These are phyloP conservation scores for Morphnarchus princeps DNA, from an alignment of 2,113 vertebrate species.

Conservation along the genomic window DNA sequence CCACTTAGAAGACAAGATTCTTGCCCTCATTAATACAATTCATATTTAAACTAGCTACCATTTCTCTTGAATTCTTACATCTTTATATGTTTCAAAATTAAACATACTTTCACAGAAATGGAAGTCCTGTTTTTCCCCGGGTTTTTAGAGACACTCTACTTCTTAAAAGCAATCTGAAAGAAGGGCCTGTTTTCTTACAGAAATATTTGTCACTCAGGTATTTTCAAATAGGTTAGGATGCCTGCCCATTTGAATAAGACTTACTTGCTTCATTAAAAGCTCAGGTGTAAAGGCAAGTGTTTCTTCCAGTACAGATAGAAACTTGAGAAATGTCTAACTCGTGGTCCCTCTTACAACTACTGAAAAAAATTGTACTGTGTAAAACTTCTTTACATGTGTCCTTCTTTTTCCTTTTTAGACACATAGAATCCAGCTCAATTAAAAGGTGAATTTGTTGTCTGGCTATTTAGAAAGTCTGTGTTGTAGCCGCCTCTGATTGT, in stretches of 20 bases:
- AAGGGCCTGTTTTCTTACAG: not conserved
- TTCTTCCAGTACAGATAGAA: not conserved
- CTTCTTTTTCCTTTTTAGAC: not conserved
- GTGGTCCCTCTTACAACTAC: not conserved
- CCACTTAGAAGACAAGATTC: constrained; percentile 42
- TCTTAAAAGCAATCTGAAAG: not conserved
- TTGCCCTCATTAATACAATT: constrained; percentile 52
- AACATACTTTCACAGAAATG: constrained; percentile 12
- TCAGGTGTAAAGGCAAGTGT: not conserved
- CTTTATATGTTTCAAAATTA: constrained; percentile 10
- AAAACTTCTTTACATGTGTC: not conserved
- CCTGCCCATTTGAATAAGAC: not conserved
- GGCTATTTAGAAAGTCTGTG: not conserved
- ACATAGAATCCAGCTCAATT: not conserved
- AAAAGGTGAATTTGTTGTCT: not conserved
- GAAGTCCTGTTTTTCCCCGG: not conserved
- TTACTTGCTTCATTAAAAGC: not conserved
- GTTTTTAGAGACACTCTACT: not conserved
- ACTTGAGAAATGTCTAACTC: not conserved
- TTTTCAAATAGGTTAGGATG: not conserved
- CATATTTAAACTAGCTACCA: constrained; percentile 55
- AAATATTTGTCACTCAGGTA: not conserved
- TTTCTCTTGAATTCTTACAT: constrained; percentile 14
- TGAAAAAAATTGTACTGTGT: not conserved
- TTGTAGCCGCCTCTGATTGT: not conserved